phyloP scores from a whole-genome alignment of 2,113 vertebrate species.

The Tiliqua scincoides region DNA sequence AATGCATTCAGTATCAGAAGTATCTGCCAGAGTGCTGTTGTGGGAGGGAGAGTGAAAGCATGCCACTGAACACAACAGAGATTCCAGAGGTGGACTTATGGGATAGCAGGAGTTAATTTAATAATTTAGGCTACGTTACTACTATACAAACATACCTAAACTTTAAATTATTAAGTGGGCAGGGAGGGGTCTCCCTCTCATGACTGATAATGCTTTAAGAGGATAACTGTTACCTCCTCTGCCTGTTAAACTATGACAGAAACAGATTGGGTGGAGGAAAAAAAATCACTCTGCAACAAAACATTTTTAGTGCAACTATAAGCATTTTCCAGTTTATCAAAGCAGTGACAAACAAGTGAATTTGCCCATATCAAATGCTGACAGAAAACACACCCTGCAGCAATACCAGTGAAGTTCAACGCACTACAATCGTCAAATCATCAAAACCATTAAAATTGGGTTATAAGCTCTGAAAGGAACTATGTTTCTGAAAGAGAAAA shows the following conservation, averaged over 20 bases:
- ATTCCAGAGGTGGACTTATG: background rate
- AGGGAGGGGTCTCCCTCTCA: background rate
- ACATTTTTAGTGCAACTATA: constrained; percentile 61
- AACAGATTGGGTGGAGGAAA: constrained; percentile 24
- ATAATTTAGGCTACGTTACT: background rate
- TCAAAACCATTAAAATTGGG: constrained; percentile 80
- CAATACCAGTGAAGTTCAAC: constrained; percentile 58
- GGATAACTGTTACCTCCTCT: constrained; percentile 2
- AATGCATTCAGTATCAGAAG: too few relatives aligned
- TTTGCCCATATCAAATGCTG: constrained; percentile 74
- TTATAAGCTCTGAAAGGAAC: constrained; percentile 66
- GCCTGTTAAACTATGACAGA: constrained; percentile 42
- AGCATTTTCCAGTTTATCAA: constrained; percentile 73
- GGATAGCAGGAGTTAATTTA: background rate
- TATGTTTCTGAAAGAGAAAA: constrained; percentile 44
- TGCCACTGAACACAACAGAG: background rate
- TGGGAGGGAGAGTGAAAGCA: background rate
- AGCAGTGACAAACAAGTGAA: constrained; percentile 68
- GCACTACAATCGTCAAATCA: constrained; percentile 77
- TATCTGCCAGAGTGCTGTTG: background rate
- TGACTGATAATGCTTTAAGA: constrained; percentile 5
- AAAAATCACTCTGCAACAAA: constrained; percentile 9
- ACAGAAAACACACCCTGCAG: constrained; percentile 70
- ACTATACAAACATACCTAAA: fast-evolving
- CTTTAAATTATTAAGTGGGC: background rate